These are phyloP conservation scores for Phodopus roborovskii DNA, from an alignment of 2,113 vertebrate genomes.

Conservation along the genomic window DNA sequence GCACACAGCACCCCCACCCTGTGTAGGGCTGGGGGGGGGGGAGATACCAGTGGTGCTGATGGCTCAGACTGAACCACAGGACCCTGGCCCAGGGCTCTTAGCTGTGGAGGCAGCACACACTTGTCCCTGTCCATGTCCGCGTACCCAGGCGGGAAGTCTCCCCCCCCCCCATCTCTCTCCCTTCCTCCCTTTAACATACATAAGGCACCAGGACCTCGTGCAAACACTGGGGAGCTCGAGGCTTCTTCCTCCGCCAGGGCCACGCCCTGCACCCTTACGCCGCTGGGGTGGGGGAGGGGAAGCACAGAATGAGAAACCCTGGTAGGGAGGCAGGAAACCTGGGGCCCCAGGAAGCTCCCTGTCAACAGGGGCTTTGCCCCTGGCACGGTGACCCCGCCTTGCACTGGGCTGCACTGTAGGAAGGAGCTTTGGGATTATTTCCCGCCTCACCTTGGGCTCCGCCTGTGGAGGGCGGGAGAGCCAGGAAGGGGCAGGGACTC, in stretches of 20 bases:
- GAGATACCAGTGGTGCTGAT: rapidly evolving
- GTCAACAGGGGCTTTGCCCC: too few species aligned
- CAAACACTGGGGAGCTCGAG: neutral
- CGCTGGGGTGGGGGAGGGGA: neutral
- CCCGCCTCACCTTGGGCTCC: neutral
- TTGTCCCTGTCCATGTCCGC: rapidly evolving
- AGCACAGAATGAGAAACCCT: neutral
- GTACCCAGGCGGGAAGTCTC: neutral
- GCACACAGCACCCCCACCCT: neutral
- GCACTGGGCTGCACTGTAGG: too few species aligned
- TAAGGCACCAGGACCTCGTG: neutral
- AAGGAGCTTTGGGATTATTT: neutral
- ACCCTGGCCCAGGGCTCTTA: too few species aligned
- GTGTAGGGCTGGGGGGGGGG: neutral
- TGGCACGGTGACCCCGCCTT: rapidly evolving
- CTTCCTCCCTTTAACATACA: neutral
- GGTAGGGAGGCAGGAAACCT: neutral
- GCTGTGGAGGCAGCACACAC: neutral
- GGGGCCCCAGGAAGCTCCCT: neutral
- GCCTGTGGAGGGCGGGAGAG: neutral
- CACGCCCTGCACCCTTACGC: neutral
- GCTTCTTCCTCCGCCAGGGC: neutral
- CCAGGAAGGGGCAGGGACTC: neutral
- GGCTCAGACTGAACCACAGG: rapidly evolving
- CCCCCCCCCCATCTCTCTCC: neutral